Conservation (phyloP, 2,888 invertebrate genomes). For the Corythucha ciliata region DNA sequence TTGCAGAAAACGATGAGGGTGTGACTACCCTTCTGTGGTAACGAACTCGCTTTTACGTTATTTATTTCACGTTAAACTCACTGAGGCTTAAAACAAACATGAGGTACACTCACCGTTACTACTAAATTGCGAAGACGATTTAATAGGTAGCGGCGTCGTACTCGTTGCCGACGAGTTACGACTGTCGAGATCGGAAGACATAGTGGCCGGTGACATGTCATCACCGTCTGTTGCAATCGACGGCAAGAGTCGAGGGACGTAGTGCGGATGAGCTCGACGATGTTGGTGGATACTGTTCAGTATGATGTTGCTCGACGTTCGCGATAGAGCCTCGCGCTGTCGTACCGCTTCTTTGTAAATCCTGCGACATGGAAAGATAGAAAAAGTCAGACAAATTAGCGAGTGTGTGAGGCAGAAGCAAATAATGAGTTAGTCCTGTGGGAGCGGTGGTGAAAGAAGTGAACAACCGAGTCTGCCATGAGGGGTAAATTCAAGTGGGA, state of each 20-base stretch:
- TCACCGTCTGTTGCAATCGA: conserved; percentile 43
- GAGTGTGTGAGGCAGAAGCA: no score
- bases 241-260: conserved; percentile 53
- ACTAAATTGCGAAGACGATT: conserved; percentile 46
- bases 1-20: no score
- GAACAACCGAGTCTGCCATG: no score
- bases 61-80: no score
- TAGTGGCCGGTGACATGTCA: conserved; percentile 47
- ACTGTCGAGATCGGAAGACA: conserved; percentile 49
- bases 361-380: conserved; percentile 27
- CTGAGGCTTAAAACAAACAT: no score
- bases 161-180: conserved; percentile 46
- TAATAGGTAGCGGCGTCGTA: conserved; percentile 44
- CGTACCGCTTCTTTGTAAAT: conserved; percentile 63
- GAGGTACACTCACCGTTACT: conserved; percentile 62
- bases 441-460: no score
- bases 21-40: no score
- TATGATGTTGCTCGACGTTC: conserved; percentile 78
- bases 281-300: conserved; percentile 76
- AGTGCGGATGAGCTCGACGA: conserved; percentile 61
- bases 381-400: no score
- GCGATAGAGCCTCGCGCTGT: conserved; percentile 69
- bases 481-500: no score
- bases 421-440: no score
- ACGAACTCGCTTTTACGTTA: no score